Conservation (phyloP, 2,797 vertebrate species). For the Enteromius paludinosus region DNA sequence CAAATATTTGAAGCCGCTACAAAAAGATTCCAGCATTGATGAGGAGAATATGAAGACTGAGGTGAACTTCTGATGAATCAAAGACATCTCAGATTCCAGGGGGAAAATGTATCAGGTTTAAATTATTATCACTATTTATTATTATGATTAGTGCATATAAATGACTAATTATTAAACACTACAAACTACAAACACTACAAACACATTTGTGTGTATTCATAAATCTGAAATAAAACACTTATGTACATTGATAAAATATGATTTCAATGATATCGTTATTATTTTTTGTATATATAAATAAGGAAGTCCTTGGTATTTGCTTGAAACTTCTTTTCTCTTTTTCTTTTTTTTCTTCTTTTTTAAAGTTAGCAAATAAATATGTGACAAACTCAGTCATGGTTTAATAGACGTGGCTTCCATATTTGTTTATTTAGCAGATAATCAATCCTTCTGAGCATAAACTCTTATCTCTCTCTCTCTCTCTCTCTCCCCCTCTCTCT, state of each 20-base stretch:
- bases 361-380: slow-evolving; percentile 44
- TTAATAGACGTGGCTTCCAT: slow-evolving; percentile 72
- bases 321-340: not conserved
- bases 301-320: not conserved
- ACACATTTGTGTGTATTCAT: not conserved
- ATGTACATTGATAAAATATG: not conserved
- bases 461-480: slow-evolving; percentile 71
- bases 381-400: slow-evolving; percentile 63
- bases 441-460: slow-evolving; percentile 73
- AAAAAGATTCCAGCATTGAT: slow-evolving; percentile 24
- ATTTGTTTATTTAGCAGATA: slow-evolving; percentile 80
- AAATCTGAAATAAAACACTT: not conserved
- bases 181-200: not conserved
- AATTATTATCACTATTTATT: not conserved
- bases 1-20: slow-evolving; percentile 58
- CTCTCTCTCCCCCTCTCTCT: slow-evolving; percentile 62
- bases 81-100: not conserved
- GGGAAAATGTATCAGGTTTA: not conserved
- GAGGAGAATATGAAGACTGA: slow-evolving; percentile 21
- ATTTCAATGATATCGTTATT: not conserved
- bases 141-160: not conserved
- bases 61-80: not conserved
- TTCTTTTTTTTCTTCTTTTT: not conserved
- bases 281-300: not conserved
- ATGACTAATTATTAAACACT: not conserved